phyloP scores from a whole-genome alignment of 1,140 invertebrate species.

The Limonius californicus region DNA sequence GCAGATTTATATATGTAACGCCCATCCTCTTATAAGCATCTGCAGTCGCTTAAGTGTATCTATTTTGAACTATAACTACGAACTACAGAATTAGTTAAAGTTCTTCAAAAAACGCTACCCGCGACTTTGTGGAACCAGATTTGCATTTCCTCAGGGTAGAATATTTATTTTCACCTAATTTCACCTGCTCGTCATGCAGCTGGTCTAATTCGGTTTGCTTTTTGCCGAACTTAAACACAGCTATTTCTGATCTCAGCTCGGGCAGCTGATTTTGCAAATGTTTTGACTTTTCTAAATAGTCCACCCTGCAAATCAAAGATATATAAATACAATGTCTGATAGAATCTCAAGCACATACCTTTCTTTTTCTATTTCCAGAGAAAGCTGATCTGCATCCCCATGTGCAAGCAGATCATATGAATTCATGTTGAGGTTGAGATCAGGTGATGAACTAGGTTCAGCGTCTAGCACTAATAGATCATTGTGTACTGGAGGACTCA shows the following conservation, averaged over 20 bases:
- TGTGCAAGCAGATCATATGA: slow-evolving; percentile 72
- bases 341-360: too few species aligned
- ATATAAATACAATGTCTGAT: slow-evolving; percentile 8
- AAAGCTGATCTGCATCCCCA: slow-evolving; percentile 83
- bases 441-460: slow-evolving; percentile 49
- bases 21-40: too few species aligned
- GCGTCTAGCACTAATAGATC: slow-evolving; percentile 56
- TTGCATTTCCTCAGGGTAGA: slow-evolving; percentile 91
- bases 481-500: slow-evolving; percentile 41
- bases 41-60: too few species aligned
- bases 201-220: slow-evolving; percentile 85
- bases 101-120: slow-evolving; percentile 94
- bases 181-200: slow-evolving; percentile 88
- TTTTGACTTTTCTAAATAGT: slow-evolving; percentile 94
- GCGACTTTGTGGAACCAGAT: slow-evolving; percentile 84
- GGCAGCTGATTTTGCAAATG: slow-evolving; percentile 89
- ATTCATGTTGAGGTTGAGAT: slow-evolving; percentile 48
- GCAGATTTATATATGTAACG: not conserved
- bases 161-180: slow-evolving; percentile 94
- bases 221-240: slow-evolving; percentile 91
- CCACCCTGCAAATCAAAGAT: slow-evolving; percentile 58
- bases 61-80: not conserved
- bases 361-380: slow-evolving; percentile 93
- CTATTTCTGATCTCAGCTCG: slow-evolving; percentile 89
- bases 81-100: slow-evolving; percentile 53